Base-by-base conservation (phyloP, 2,888 invertebrate species). In the Steinernema hermaphroditum region DNA sequence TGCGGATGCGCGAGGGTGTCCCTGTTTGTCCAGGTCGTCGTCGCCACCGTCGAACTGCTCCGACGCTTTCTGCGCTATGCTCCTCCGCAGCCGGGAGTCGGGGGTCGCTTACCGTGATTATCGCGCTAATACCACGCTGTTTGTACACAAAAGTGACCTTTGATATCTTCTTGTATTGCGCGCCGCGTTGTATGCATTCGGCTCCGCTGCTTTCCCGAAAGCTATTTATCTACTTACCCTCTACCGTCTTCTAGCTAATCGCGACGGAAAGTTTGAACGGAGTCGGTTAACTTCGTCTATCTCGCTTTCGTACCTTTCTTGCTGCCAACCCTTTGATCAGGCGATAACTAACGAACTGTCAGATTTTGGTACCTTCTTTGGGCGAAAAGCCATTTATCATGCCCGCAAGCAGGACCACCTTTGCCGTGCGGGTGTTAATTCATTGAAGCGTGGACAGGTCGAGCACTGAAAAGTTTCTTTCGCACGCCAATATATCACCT, bases 401-500 rank as follows among this genome's bases (percentile, higher is more conserved):
- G 62, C 22, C 62, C 62, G 34, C 62, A 62, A 62, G 62, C 62
- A 22, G 34, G 29, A 62, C 62, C 62, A 62, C 62, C 62, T 62
- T 62, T 62, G 27, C 14, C 62, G 62, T 32, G 62, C 62, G 62
- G 34, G 34, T 62, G 62, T 62, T 62, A 62, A n/a, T 62, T 62
- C 32, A 62, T 62, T 29, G 62, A 22, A 12, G 50, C 50, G 9
- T 2, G 2, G 62, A 62, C 62, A 62, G 62, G 62, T 62, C 62
- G 32, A 32, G 62, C 62, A 62, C 62, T 62, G 62, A 32, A 62
- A 62, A 62, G 62, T 62, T 62, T 62, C 62, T 62, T 62, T 62
- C 62, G 62, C 62, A 62, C 62, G 62, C 62, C 62, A 62, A 62
- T 62, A 62, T 4, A 62, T 62, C 62, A 62, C 62, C 62, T 32